These are phyloP conservation scores for Pararge aegeria DNA, from an alignment of 1,140 invertebrate genomes.

Conservation along the genomic window DNA sequence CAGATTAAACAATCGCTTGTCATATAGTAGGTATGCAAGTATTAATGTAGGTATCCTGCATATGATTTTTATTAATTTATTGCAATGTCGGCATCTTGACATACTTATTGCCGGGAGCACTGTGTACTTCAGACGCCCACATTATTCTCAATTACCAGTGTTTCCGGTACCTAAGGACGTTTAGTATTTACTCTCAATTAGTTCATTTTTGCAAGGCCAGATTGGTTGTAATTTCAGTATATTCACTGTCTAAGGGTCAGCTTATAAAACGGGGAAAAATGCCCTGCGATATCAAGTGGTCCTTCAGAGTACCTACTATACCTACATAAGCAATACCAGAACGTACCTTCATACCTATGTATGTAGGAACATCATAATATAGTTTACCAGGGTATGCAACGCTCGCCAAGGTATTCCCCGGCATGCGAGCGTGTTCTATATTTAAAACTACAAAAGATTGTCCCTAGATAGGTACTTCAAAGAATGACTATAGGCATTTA, in stretches of 20 bases:
- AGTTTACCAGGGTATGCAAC: too few species aligned
- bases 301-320: too few species aligned
- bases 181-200: constrained; percentile 14
- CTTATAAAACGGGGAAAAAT: too few species aligned
- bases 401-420: too few species aligned
- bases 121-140: constrained; percentile 26
- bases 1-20: background rate
- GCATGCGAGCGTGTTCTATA: too few species aligned
- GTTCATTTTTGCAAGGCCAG: constrained; percentile 26
- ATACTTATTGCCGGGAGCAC: constrained; percentile 25
- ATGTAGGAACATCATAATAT: too few species aligned
- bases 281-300: too few species aligned
- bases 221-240: constrained; percentile 16
- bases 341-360: background rate
- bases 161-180: constrained; percentile 37
- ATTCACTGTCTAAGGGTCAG: background rate
- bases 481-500: too few species aligned
- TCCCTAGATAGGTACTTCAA: too few species aligned
- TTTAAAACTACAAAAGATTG: too few species aligned
- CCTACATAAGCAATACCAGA: too few species aligned
- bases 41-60: constrained; percentile 15
- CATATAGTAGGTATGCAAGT: constrained; percentile 3
- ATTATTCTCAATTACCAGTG: constrained; percentile 39
- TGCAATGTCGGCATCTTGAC: constrained; percentile 38
- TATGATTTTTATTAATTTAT: constrained; percentile 42